These are phyloP conservation scores for Lapara coniferarum DNA, from an alignment of 2,888 invertebrate genomes.

Conservation along the genomic window DNA sequence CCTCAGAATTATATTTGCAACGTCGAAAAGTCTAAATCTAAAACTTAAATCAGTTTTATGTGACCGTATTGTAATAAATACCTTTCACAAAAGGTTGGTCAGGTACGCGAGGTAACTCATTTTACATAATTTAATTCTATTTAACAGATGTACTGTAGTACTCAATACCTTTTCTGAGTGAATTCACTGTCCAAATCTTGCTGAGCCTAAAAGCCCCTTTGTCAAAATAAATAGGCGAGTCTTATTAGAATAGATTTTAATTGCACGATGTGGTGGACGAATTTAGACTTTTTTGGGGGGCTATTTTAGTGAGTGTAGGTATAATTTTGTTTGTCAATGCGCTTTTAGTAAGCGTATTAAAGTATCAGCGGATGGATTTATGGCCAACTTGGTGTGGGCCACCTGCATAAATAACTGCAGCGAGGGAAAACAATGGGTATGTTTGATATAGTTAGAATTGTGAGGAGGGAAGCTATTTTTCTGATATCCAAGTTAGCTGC, in stretches of 20 bases:
- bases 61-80: slow-evolving; percentile 1
- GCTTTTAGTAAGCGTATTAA: too few relatives aligned
- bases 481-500: too few relatives aligned
- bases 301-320: neutral
- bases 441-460: too few relatives aligned
- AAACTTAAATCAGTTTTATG: neutral
- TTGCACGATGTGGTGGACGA: slow-evolving; percentile 2
- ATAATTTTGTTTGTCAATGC: neutral
- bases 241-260: slow-evolving; percentile 33
- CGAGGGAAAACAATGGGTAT: too few relatives aligned
- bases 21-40: neutral
- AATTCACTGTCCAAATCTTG: slow-evolving; percentile 25
- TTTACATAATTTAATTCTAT: slow-evolving; percentile 23
- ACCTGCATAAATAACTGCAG: too few relatives aligned
- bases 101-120: neutral
- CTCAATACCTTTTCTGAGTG: slow-evolving; percentile 9
- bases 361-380: too few relatives aligned
- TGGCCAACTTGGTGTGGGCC: too few relatives aligned
- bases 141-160: slow-evolving; percentile 4
- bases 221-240: slow-evolving; percentile 33
- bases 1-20: too few relatives aligned
- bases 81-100: slow-evolving; percentile 6
- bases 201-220: slow-evolving; percentile 32
- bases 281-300: neutral
- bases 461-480: too few relatives aligned